Base-by-base conservation (phyloP, 2,113 vertebrate species). In the Podiceps cristatus region DNA sequence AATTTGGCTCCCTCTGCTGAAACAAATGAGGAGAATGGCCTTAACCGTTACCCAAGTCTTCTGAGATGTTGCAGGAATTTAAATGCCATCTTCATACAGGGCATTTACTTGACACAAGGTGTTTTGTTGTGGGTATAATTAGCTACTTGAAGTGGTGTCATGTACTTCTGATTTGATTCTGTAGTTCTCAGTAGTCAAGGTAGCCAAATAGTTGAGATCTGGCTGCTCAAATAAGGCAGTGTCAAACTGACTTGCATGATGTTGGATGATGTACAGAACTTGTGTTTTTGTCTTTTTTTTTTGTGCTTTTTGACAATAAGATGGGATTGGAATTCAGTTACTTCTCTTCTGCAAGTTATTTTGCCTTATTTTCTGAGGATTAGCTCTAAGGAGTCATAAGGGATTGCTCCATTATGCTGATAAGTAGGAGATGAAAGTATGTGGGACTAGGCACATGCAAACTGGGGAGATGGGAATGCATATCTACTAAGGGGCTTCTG, bases 231-330 rank as follows among this genome's bases (percentile, higher is more conserved):
- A 29, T 25, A 5, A 42, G 13, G 42, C 22, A 42, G 3, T 47
- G 8, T 64, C 83, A 4, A 72, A 22, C 28, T 8, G 10, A 7
- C 5, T 67, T 72, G 2, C 5, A 3, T 2, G 15, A 35, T 44
- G 29, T 18, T 53, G 16, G 29, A 2, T 66, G 8, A 22, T 3
- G 2, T 56, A 33, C 6, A 28, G 37, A 40, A 75, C 3, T 52
- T 53, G 0, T 1, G 7, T 0, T 45, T 80, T 75, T 50, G 8
- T 67, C 2, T 1, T 0, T 5, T 1, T 0, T 5, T 27, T 14
- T 83, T 33, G 12, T 10, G 5, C 11, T 44, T 69, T 74, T 52
- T 79, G 3, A 10, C 20, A 69, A 5, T 6, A 7, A 16, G 14
- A 18, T 7, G 2, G 4, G 25, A 11, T 88, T 78, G 4, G 4